Percentiles rank a stretch among this genome's conserved stretches.
phyloP scores from a whole-genome alignment of 1,140 invertebrate species.

The Drosophila tropicalis region DNA sequence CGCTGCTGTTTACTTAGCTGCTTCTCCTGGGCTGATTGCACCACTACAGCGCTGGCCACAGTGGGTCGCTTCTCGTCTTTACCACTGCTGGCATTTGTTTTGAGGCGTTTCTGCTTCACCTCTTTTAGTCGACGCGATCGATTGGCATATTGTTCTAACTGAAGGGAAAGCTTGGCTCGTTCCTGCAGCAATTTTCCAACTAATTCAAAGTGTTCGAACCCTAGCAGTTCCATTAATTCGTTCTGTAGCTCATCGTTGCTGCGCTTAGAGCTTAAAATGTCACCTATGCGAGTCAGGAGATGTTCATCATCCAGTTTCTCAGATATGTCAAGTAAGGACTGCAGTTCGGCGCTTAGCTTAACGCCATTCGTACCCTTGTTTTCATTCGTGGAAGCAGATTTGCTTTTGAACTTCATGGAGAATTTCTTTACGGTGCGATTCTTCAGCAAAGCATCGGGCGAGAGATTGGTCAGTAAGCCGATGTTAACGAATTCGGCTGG shows the following conservation, averaged over 20 bases:
- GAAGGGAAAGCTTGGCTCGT: slow-evolving; percentile 85
- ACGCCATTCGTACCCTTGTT: slow-evolving; percentile 37
- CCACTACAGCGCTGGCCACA: slow-evolving; percentile 85
- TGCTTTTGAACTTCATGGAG: slow-evolving; percentile 80
- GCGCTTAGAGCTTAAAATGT: slow-evolving; percentile 86
- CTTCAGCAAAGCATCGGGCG: slow-evolving; percentile 56
- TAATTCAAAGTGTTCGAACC: slow-evolving; percentile 94
- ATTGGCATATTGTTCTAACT: slow-evolving; percentile 81
- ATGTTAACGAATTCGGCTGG: slow-evolving; percentile 40
- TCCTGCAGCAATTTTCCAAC: slow-evolving; percentile 91
- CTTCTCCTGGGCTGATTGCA: slow-evolving; percentile 94
- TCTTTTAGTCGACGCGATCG: slow-evolving; percentile 70
- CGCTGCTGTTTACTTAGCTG: slow-evolving; percentile 91
- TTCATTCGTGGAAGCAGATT: slow-evolving; percentile 71
- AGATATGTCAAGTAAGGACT: slow-evolving; percentile 57
- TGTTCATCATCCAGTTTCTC: slow-evolving; percentile 85
- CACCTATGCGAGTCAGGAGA: slow-evolving; percentile 86
- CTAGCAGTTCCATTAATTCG: slow-evolving; percentile 93
- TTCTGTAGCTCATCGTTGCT: slow-evolving; percentile 91
- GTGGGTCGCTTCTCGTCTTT: slow-evolving; percentile 58
- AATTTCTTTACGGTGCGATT: slow-evolving; percentile 63
- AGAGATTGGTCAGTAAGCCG: slow-evolving; percentile 59
- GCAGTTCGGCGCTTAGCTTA: slow-evolving; percentile 82
- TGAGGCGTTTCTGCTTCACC: slow-evolving; percentile 49
- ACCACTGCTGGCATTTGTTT: slow-evolving; percentile 21